These are phyloP conservation scores for Trachelipus rathkii DNA, from an alignment of 1,140 invertebrate species.

Conservation along the genomic window DNA sequence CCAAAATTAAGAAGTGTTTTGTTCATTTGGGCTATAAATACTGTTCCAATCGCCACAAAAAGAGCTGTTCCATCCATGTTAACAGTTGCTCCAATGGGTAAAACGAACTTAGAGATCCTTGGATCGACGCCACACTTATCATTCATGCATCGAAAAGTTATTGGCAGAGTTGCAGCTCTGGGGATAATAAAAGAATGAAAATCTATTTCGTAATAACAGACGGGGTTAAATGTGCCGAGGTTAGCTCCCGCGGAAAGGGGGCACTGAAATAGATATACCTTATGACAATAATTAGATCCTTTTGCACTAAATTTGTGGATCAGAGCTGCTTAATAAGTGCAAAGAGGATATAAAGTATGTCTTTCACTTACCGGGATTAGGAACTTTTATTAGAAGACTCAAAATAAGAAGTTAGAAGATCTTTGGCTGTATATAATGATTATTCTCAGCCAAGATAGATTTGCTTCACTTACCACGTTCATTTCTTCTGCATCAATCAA, in stretches of 20 bases:
- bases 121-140: conserved; percentile 83
- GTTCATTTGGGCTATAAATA: conserved; percentile 91
- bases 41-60: conserved; percentile 79
- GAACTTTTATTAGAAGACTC: not conserved
- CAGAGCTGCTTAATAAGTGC: conserved; percentile 5
- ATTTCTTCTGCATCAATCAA: not conserved
- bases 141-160: conserved; percentile 90
- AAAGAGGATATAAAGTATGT: conserved; percentile 13
- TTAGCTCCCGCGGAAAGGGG: not conserved
- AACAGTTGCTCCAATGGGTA: conserved; percentile 85
- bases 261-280: conserved; percentile 7
- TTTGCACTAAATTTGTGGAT: conserved; percentile 13
- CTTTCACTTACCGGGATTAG: not conserved
- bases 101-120: conserved; percentile 81
- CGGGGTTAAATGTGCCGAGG: not conserved
- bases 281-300: conserved; percentile 20
- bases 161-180: conserved; percentile 88
- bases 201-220: not conserved
- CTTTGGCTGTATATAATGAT: not conserved
- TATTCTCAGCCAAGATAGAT: not conserved
- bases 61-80: conserved; percentile 94
- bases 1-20: conserved; percentile 70
- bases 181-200: conserved; percentile 47
- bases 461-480: conserved; percentile 2
- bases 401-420: not conserved